Evolutionary conservation across 2,797 vertebrate genomes (phyloP).

Genomic region (Tauraco hartlaubi): DNA sequence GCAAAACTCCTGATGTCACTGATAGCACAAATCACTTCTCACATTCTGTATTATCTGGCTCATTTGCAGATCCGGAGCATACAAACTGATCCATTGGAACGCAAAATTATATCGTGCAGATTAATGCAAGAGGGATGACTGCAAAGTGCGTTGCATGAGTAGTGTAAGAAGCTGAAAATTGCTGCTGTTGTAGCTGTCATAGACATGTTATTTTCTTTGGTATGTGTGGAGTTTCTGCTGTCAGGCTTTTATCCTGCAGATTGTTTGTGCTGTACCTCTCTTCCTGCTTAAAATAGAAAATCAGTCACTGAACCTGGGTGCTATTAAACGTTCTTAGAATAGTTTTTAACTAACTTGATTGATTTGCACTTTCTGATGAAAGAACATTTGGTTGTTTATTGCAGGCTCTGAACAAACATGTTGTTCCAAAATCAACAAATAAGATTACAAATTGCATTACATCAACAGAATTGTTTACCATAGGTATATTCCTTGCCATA

Average conservation of each 20-base stretch:
- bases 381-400: slow-evolving; percentile 44
- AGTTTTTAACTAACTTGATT: slow-evolving; percentile 67
- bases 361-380: slow-evolving; percentile 64
- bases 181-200: slow-evolving; percentile 81
- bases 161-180: slow-evolving; percentile 76
- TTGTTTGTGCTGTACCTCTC: slow-evolving; percentile 61
- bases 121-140: slow-evolving; percentile 77
- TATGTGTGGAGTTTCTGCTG: slow-evolving; percentile 73
- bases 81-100: slow-evolving; percentile 68
- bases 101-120: slow-evolving; percentile 74
- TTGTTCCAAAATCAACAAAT: slow-evolving; percentile 15
- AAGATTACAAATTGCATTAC: neutral
- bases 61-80: slow-evolving; percentile 75
- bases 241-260: slow-evolving; percentile 70
- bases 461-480: neutral
- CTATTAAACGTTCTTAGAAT: slow-evolving; percentile 70
- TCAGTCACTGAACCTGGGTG: slow-evolving; percentile 38
- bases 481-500: neutral
- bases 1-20: slow-evolving; percentile 80
- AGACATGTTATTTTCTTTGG: slow-evolving; percentile 69
- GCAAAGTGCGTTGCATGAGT: slow-evolving; percentile 61
- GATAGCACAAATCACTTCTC: slow-evolving; percentile 80
- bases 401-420: slow-evolving; percentile 24
- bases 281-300: slow-evolving; percentile 67
- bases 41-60: slow-evolving; percentile 72